Conservation (phyloP, 2,797 vertebrate genomes). For the Platalea minor region DNA sequence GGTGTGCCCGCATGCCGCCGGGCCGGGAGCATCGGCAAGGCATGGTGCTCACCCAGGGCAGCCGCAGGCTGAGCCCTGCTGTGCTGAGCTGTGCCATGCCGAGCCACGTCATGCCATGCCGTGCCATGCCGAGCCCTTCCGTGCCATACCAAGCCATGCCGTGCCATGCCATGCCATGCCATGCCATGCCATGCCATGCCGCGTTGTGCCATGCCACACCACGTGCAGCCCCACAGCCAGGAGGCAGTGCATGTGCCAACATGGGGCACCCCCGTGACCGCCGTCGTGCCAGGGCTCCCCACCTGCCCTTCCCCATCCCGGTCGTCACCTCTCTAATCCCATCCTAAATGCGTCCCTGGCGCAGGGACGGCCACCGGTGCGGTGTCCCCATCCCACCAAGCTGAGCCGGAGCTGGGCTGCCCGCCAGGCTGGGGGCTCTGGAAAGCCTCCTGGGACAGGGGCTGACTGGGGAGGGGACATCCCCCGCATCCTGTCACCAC, state of each 20-base stretch:
- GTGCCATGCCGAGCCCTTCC: not conserved
- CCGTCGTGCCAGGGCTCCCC: not conserved
- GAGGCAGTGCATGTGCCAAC: rapidly evolving
- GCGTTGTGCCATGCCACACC: rapidly evolving
- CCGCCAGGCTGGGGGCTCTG: not conserved
- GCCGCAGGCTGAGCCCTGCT: not conserved
- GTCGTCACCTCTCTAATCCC: not conserved
- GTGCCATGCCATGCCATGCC: rapidly evolving
- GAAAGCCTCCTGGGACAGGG: not conserved
- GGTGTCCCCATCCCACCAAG: rapidly evolving
- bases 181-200: too few species aligned
- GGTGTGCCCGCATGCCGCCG: too few species aligned
- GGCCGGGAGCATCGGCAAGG: rapidly evolving
- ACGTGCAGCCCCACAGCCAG: rapidly evolving
- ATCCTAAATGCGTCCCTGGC: not conserved
- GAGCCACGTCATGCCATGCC: too few species aligned
- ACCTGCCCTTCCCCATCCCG: not conserved
- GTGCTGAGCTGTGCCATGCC: not conserved
- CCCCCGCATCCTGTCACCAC: rapidly evolving
- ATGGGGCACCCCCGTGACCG: rapidly evolving
- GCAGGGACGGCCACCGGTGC: rapidly evolving
- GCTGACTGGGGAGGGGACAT: not conserved
- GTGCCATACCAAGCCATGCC: rapidly evolving
- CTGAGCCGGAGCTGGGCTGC: conserved; percentile 25
- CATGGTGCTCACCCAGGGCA: rapidly evolving